These are phyloP conservation scores for Acanthochromis polyacanthus DNA, from an alignment of 2,113 vertebrate species.

Conservation along the genomic window DNA sequence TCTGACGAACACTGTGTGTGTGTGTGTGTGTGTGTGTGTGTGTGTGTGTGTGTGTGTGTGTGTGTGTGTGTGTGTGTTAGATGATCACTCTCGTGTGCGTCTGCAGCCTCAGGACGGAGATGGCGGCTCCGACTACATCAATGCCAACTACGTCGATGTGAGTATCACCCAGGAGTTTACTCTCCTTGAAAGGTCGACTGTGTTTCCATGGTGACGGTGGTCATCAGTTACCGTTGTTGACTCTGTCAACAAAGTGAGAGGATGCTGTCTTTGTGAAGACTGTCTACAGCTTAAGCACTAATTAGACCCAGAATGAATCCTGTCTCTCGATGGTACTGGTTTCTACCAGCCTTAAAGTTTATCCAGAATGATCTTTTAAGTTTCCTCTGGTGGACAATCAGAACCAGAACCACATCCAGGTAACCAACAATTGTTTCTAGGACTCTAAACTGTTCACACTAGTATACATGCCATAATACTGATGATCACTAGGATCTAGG, in stretches of 20 bases:
- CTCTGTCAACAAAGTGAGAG: conserved; percentile 26
- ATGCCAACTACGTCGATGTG: conserved; percentile 98
- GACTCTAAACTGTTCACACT: no score
- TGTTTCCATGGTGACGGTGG: conserved; percentile 49
- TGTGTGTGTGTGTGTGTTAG: conserved; percentile 75
- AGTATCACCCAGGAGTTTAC: conserved; percentile 68
- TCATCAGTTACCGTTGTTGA: conserved; percentile 21
- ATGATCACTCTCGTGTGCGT: conserved; percentile 96
- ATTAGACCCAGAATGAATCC: no score
- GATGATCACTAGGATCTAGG: no score
- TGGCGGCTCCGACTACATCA: conserved; percentile 95
- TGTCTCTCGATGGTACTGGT: no score
- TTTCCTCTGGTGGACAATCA: no score
- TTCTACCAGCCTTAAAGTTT: no score
- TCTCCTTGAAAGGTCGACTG: conserved; percentile 40
- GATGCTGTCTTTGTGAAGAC: no score
- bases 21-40: conserved; percentile 8
- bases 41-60: conserved; percentile 13
- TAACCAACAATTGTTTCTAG: no score
- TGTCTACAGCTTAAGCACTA: no score
- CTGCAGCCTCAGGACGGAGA: conserved; percentile 94
- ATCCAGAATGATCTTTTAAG: no score
- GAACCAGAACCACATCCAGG: no score
- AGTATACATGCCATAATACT: no score
- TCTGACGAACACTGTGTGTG: not conserved